Base-by-base conservation (phyloP, 2,797 vertebrate genomes). In the Momotus momota region DNA sequence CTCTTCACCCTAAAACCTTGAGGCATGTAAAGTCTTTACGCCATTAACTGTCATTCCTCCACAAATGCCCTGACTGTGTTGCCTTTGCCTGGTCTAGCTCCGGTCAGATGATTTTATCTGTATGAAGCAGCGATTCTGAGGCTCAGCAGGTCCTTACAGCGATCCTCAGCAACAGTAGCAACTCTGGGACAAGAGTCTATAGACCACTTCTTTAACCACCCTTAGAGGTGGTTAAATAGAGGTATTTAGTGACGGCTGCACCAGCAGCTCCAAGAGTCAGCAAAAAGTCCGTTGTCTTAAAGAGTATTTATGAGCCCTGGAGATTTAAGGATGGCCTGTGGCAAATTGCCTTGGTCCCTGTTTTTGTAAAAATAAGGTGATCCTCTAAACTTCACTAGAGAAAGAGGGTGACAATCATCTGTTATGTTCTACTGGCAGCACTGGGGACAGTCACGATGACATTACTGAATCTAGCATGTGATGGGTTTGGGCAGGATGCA, bases 381-480 rank as follows among this genome's bases (percentile, higher is more conserved):
- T 27, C 18, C 54, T 20, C 40, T 48, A 21, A 80, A 48, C 9
- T 54, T 38, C 10, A 29, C 12, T 12, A 54, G 10, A 66, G 51
- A 69, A 51, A 52, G 52, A 74, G 29, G 58, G 48, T 65, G 49
- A 15, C 58, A 57, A 51, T 66, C 48, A 71, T 57, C 38, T 69
- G 7, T 21, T 16, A 5, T 10, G 2, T 69, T 64, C 43, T 84
- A 43, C 48, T 88, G 81, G 35, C 69, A 41, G 38, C 19, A 7
- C 46, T 81, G 61, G 16, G 22, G 26, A 18, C 12, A 27, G 17
- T 23, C 43, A 18, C 23, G 20, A 2, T 11, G 21, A 20, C 21
- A 10, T 35, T 9, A 15, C 7, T 61, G 41, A 35, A 31, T 81
- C 21, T 4, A 5, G 19, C 9, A 3, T 0, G 1, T 19, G 54